Conservation (phyloP, 2,797 vertebrate genomes). For the Acridotheres tristis region DNA sequence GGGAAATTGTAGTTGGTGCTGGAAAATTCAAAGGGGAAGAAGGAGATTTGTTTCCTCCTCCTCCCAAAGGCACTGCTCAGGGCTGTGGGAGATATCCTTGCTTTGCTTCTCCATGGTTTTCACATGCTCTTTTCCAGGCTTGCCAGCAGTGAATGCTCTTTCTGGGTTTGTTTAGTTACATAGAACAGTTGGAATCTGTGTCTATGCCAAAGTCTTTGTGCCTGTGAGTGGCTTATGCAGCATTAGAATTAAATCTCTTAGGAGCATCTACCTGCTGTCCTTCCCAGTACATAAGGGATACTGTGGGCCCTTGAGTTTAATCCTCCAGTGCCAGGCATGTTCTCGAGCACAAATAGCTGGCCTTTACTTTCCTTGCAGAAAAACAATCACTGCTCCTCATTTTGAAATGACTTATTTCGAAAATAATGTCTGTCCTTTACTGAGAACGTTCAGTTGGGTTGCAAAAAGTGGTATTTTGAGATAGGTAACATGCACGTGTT, state of each 20-base stretch:
- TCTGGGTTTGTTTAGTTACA: background rate
- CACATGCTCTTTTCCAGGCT: background rate
- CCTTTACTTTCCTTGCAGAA: background rate
- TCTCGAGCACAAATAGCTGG: background rate
- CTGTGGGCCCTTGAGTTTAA: background rate
- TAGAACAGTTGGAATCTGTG: background rate
- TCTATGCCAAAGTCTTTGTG: background rate
- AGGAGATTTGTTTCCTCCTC: background rate
- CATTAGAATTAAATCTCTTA: background rate
- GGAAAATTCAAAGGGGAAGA: background rate
- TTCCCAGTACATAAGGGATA: background rate
- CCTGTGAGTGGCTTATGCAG: background rate
- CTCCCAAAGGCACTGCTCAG: background rate
- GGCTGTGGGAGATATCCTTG: background rate
- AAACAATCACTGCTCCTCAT: background rate
- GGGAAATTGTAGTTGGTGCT: background rate
- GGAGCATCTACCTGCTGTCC: background rate
- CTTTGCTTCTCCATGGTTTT: background rate
- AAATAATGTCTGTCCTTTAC: background rate
- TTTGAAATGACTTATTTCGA: background rate
- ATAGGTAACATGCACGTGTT: rapidly evolving
- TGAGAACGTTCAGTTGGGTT: background rate
- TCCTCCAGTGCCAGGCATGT: background rate
- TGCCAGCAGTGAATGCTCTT: background rate
- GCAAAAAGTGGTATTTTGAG: background rate